phyloP scores from a whole-genome alignment of 2,113 vertebrate genomes.

The Toxotes jaculatrix region DNA sequence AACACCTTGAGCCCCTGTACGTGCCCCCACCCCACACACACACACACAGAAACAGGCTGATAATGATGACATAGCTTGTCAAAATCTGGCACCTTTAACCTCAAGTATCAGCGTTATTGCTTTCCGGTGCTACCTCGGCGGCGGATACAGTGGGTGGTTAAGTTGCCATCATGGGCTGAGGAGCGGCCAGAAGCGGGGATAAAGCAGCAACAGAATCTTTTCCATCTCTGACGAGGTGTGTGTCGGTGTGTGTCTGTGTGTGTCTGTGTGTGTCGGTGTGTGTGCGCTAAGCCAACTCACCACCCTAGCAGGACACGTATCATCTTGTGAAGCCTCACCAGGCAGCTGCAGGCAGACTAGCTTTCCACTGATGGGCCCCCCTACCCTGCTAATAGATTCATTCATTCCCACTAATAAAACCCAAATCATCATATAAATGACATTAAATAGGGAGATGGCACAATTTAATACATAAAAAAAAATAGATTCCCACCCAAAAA shows the following conservation, averaged over 20 bases:
- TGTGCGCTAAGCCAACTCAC: constrained; percentile 4
- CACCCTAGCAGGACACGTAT: constrained; percentile 26
- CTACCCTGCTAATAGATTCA: constrained; percentile 64
- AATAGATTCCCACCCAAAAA: constrained; percentile 39
- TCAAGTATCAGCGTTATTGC: constrained; percentile 63
- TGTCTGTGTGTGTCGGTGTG: constrained; percentile 10
- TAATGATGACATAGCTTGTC: constrained; percentile 75
- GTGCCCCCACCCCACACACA: constrained; percentile 28
- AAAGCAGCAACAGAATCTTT: constrained; percentile 55
- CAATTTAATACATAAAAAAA: constrained; percentile 57
- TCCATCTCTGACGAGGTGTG: constrained; percentile 51
- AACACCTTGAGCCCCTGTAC: constrained; percentile 57
- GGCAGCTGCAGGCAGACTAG: constrained; percentile 43
- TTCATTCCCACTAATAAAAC: constrained; percentile 73
- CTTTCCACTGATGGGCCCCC: constrained; percentile 32
- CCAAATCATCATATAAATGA: constrained; percentile 74
- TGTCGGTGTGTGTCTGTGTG: constrained; percentile 35
- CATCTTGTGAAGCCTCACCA: constrained; percentile 48
- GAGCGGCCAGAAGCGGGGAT: constrained; percentile 53
- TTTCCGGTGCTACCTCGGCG: constrained; percentile 57
- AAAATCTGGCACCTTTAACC: constrained; percentile 75
- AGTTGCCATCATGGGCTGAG: constrained; percentile 58
- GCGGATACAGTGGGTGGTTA: constrained; percentile 65
- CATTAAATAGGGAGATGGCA: constrained; percentile 54
- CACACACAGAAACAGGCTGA: constrained; percentile 45